Evolutionary conservation across 1,140 invertebrate species (phyloP).

Genomic region (Colletes gigas): DNA sequence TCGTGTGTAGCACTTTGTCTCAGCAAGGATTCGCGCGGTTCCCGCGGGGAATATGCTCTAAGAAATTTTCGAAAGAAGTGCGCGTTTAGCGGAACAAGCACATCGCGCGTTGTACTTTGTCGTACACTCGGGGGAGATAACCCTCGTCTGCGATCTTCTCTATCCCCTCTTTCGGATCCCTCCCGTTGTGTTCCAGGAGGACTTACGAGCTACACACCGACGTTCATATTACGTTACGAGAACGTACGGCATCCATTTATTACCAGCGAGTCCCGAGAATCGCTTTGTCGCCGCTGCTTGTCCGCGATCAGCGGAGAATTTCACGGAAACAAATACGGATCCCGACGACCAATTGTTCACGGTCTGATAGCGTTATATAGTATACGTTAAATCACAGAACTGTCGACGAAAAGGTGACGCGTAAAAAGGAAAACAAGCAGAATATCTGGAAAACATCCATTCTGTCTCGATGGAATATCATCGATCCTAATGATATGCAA

Average conservation of each 20-base stretch:
- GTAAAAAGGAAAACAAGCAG: no score
- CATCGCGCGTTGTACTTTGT: not conserved
- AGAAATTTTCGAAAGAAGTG: constrained; percentile 1
- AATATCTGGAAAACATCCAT: no score
- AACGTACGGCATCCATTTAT: constrained; percentile 22
- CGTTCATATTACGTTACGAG: constrained; percentile 28
- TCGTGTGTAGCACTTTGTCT: not conserved
- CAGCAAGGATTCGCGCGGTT: not conserved
- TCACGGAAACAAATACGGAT: constrained; percentile 2
- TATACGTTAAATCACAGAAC: not conserved
- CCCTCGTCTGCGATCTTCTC: not conserved
- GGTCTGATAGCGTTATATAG: not conserved
- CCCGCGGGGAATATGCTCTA: not conserved
- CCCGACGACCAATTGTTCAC: not conserved
- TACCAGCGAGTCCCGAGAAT: not conserved
- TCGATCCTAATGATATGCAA: no score
- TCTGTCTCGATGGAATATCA: no score
- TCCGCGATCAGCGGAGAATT: not conserved
- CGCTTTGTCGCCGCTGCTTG: not conserved
- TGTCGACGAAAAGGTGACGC: not conserved
- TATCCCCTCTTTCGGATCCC: not conserved
- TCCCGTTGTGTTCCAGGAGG: constrained; percentile 4
- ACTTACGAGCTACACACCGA: constrained; percentile 5
- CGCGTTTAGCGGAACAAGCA: not conserved
- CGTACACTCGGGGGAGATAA: not conserved